phyloP scores from a whole-genome alignment of 2,797 vertebrate species.

The Fundulus diaphanus region DNA sequence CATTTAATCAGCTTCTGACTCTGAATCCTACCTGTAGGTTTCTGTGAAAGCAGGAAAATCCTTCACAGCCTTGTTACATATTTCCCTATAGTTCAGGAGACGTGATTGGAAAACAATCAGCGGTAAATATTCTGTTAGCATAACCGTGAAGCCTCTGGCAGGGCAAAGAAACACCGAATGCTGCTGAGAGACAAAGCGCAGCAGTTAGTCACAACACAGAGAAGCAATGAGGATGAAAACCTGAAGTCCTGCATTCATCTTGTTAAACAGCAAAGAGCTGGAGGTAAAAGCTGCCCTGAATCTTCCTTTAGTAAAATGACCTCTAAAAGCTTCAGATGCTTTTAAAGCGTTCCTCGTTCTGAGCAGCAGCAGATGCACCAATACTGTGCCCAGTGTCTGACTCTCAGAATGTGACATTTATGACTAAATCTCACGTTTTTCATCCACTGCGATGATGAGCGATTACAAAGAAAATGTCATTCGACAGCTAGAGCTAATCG shows the following conservation, averaged over 20 bases:
- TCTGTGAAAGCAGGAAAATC: too few species aligned
- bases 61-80: not conserved
- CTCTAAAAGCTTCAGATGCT: slow-evolving; percentile 41
- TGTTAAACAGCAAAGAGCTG: slow-evolving; percentile 38
- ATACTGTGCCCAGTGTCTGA: not conserved
- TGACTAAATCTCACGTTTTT: slow-evolving; percentile 46
- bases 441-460: slow-evolving; percentile 15
- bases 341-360: slow-evolving; percentile 3
- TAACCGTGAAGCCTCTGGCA: not conserved
- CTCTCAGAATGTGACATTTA: slow-evolving; percentile 39
- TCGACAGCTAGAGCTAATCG: slow-evolving; percentile 1
- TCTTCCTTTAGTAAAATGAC: slow-evolving; percentile 33
- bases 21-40: not conserved
- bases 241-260: slow-evolving; percentile 16
- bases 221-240: slow-evolving; percentile 2
- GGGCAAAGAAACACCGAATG: not conserved
- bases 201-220: slow-evolving; percentile 10
- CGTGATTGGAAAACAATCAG: not conserved
- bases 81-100: not conserved
- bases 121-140: not conserved
- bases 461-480: slow-evolving; percentile 24
- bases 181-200: slow-evolving; percentile 10
- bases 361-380: not conserved
- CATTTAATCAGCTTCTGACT: not conserved
- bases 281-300: slow-evolving; percentile 21